These are phyloP conservation scores for Luperina testacea DNA, from an alignment of 2,888 invertebrate genomes.

Conservation along the genomic window DNA sequence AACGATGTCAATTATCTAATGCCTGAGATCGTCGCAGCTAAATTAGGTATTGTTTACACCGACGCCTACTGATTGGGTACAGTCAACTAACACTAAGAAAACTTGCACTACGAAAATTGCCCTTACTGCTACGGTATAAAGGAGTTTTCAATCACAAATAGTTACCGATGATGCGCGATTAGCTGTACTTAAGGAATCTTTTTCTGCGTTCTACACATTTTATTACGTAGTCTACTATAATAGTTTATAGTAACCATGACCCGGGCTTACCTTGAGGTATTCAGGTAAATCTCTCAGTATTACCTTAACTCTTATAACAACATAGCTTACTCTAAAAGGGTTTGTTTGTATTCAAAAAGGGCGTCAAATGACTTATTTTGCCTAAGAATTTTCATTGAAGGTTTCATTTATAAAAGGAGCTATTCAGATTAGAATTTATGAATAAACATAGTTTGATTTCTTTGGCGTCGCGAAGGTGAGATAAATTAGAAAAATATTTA, in stretches of 20 bases:
- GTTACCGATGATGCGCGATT: background rate
- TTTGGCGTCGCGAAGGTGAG: conserved; percentile 33
- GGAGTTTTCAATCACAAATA: background rate
- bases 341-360: conserved; percentile 51
- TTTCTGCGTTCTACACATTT: conserved; percentile 35
- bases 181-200: conserved; percentile 30
- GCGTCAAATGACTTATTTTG: conserved; percentile 51
- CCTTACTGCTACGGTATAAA: background rate
- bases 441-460: conserved; percentile 49
- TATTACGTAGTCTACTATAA: conserved; percentile 24
- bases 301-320: conserved; percentile 33
- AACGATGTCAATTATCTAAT: conserved; percentile 32
- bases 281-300: conserved; percentile 46
- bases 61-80: background rate
- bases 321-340: conserved; percentile 38
- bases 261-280: conserved; percentile 39
- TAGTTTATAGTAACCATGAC: conserved; percentile 59
- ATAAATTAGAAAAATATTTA: conserved; percentile 18
- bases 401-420: conserved; percentile 36
- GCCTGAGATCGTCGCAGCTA: conserved; percentile 13
- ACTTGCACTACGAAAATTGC: background rate
- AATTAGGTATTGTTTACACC: conserved; percentile 46
- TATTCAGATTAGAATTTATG: conserved; percentile 61
- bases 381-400: conserved; percentile 49
- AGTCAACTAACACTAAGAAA: background rate